Evolutionary conservation across 2,888 invertebrate genomes (phyloP), one percentile per base, ranked within the genome.

Genomic region (Dysmachus trigonus): DNA sequence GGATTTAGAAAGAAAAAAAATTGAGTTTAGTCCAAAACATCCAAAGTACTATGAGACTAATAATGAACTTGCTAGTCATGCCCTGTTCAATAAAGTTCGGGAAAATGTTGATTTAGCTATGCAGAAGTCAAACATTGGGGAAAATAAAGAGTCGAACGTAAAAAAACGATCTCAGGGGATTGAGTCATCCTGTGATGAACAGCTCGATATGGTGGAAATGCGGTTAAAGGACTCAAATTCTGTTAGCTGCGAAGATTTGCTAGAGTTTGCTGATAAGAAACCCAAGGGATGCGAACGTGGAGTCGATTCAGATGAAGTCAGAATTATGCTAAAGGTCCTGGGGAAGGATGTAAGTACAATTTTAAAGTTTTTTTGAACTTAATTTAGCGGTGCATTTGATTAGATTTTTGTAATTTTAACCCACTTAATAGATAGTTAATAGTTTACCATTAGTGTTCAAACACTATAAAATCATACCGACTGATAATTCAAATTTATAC

Each of bases 281-380:
- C 97, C 97, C 0, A 96, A 95, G 89, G 96, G 97, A 0, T 94
- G 95, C 72, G 96, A 97, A 77, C 94, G 96, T 5, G 97, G 97
- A 15, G 95, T 96, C 15, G 97, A 97, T 91, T 97, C 97, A 0
- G 98, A 98, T 90, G 98, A 98, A 94, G 97, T 98, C 62, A 93
- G 98, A 88, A 96, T 98, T 62, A 97, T 98, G 97, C 94, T 95
- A 89, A 98, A 97, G 92, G 97, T 98, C 27, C 93, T 98, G 74
- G 95, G 96, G 87, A 93, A 94, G 89, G 94, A 95, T 93, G 96
- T 96, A 90, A 93, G 93, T 92, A 86, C 18, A 8, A 6, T 10
- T 76, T 47, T 47, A 53, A 62, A 10, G 4, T 6, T 33, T 33
- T 33, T 33, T n/a, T n/a, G 1, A n/a, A 47, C 15, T 47, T 15